Evolutionary conservation across 2,113 vertebrate species (phyloP), one percentile per base, ranked within the genome.

Genomic region (Bos javanicus): DNA sequence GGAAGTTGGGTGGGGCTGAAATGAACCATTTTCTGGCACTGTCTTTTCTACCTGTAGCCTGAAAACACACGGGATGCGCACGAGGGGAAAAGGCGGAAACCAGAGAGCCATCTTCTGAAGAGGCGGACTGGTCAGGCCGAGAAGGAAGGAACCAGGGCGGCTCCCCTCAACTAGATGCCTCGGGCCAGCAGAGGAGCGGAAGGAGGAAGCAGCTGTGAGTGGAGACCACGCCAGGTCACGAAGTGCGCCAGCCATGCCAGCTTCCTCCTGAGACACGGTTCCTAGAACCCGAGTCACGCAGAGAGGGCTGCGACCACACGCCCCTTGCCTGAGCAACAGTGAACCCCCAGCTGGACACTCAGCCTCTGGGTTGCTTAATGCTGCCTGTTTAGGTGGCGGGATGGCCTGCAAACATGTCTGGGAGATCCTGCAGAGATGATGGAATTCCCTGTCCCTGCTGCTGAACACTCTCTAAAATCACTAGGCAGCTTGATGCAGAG

Each of bases 211-310:
- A 30, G 74, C 46, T n/a, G 12, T 16, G 36, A 3, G 67, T 12
- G 52, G 25, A 39, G 76, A 50, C 21, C 2, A 10, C 0, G n/a
- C 57, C n/a, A 64, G 39, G 54, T n/a, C 7, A 12, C 2, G n/a
- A 36, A 76, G 39, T 33, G 17, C 8, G 36, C 48, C 46, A 15
- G 19, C 26, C 5, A n/a, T 0, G 1, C 76, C 85, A 46, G 48
- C 60, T 93, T 97, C 91, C 74, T 94, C 48, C 14, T 74, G 25
- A 67, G 87, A 74, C 33, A 9, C 5, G 11, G 82, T 62, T 85
- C 94, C 86, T 28, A 67, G 82, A 87, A 62, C 39, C 39, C 0
- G 13, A 10, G 54, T 54, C 19, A 60, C 0, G 7, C 71, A 46
- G 8, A 81, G 33, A 59, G 39, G 33, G 50, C 48, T 50, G 62